Evolutionary conservation across 2,888 invertebrate species (phyloP).

Genomic region (Augiades crinisus): DNA sequence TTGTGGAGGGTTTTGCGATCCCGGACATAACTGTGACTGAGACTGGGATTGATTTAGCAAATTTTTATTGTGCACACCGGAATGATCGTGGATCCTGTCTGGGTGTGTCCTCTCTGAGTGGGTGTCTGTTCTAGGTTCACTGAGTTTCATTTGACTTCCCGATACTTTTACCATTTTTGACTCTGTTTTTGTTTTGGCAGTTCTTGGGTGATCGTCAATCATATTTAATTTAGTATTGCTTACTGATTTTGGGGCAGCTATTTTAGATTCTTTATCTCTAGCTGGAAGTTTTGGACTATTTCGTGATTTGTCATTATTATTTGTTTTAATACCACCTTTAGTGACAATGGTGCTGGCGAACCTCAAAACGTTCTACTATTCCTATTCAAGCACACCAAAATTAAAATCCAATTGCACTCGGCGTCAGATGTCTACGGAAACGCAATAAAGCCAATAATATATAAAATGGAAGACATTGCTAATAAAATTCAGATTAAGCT

Average conservation of each 20-base stretch:
- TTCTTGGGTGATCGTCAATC: conserved; percentile 67
- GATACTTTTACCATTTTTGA: conserved; percentile 74
- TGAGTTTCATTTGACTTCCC: conserved; percentile 69
- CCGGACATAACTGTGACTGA: conserved; percentile 46
- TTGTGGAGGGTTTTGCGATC: conserved; percentile 66
- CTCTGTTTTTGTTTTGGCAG: conserved; percentile 57
- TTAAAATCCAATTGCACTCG: too few species aligned
- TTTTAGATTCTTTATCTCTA: conserved; percentile 74
- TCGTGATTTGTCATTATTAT: conserved; percentile 65
- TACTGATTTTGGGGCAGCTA: conserved; percentile 76
- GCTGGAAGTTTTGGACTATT: conserved; percentile 71
- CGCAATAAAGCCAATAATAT: too few species aligned
- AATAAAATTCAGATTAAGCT: too few species aligned
- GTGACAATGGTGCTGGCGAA: too few species aligned
- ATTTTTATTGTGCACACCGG: conserved; percentile 42
- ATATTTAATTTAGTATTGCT: conserved; percentile 74
- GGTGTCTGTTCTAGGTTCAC: conserved; percentile 56
- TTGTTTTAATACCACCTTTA: too few species aligned
- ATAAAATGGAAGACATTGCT: too few species aligned
- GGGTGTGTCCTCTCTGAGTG: conserved; percentile 43
- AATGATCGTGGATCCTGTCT: conserved; percentile 49
- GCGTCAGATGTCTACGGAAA: too few species aligned
- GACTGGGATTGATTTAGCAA: conserved; percentile 47
- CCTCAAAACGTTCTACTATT: too few species aligned
- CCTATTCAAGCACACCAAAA: too few species aligned